Conservation (phyloP, 2,888 invertebrate species). For the Petrolisthes manimaculis region DNA sequence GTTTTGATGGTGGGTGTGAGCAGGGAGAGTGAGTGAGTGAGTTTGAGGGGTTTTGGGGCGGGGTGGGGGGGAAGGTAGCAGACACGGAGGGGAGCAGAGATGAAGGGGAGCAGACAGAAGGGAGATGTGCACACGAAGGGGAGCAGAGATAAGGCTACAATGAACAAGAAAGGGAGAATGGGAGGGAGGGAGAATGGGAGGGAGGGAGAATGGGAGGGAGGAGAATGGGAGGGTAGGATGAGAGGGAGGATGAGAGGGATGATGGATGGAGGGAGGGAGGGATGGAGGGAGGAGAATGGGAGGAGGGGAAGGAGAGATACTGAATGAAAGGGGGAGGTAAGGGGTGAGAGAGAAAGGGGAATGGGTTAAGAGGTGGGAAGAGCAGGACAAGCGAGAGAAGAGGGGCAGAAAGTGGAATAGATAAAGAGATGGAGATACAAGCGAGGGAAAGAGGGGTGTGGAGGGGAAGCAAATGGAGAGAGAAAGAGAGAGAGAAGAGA, state of each 20-base stretch:
- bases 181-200: conserved; percentile 20
- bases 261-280: neutral
- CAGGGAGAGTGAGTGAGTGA: too few species aligned
- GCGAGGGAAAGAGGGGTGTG: neutral
- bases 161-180: too few species aligned
- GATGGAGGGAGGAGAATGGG: neutral
- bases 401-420: neutral
- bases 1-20: too few species aligned
- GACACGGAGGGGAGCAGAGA: too few species aligned
- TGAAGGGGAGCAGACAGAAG: too few species aligned
- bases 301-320: neutral
- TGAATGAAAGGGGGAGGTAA: neutral
- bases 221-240: neutral
- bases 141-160: too few species aligned
- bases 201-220: neutral
- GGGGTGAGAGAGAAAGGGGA: neutral
- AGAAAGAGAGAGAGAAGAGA: neutral
- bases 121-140: too few species aligned
- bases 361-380: neutral
- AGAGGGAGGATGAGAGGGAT: neutral
- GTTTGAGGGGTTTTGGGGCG: too few species aligned
- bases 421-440: neutral
- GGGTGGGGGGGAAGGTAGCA: too few species aligned
- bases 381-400: neutral
- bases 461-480: neutral